Conservation (phyloP, 2,797 vertebrate genomes). For the Alfaro cultratus region DNA sequence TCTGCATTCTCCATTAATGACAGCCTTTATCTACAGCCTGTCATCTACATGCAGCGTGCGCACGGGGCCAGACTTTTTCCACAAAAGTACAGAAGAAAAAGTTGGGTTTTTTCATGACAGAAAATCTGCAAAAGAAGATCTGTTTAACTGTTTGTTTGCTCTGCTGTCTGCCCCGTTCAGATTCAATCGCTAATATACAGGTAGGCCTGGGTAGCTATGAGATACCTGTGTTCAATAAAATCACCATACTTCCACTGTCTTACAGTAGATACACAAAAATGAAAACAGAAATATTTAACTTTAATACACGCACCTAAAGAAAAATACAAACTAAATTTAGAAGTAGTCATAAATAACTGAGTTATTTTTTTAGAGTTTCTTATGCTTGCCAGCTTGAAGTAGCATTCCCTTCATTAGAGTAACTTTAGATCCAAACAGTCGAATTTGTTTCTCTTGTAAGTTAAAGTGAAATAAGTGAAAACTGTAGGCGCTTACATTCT, state of each 20-base stretch:
- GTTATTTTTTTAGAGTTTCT: background rate
- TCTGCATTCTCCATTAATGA: conserved; percentile 65
- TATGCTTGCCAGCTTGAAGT: background rate
- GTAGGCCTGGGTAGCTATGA: background rate
- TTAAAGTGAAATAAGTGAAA: background rate
- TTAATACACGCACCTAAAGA: background rate
- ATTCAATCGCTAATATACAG: background rate
- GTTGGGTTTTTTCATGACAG: background rate
- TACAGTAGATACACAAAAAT: background rate
- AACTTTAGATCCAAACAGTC: background rate
- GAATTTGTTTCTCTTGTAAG: background rate
- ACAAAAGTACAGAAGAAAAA: background rate
- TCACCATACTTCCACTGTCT: background rate
- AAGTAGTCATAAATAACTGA: background rate
- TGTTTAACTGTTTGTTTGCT: background rate
- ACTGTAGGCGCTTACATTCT: background rate
- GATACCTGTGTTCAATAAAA: background rate
- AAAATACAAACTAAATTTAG: background rate
- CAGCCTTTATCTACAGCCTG: conserved; percentile 36
- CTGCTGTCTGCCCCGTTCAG: background rate
- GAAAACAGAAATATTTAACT: background rate
- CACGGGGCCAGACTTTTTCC: conserved; percentile 70
- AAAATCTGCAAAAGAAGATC: background rate
- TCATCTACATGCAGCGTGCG: conserved; percentile 36
- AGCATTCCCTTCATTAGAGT: background rate